Base-by-base conservation (phyloP, 2,797 vertebrate genomes). In the Mastacembelus armatus region DNA sequence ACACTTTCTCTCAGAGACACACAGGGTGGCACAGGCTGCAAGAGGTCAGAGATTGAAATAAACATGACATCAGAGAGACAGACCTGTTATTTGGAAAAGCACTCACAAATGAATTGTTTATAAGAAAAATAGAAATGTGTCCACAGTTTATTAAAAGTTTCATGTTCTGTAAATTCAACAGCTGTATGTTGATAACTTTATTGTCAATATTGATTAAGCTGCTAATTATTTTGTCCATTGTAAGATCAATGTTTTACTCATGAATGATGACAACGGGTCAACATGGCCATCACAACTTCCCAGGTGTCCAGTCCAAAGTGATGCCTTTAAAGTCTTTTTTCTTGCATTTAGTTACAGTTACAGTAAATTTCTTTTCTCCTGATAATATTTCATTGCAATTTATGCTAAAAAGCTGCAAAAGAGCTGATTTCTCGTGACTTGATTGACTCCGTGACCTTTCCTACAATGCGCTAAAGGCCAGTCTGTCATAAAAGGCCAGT, bases 1-100 rank as follows among this genome's bases (percentile, higher is more conserved):
- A 96, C 96, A 40, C 97, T 98, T 91, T 98, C 97, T 75, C 90
- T 92, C 64, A 97, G 93, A 80, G 96, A 95, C 77, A 94, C 94
- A 71, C 96, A 95, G 52, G 98, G 97, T 8, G 95, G 94, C 83
- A 98, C 94, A 0, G 98, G 97, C 97, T 98, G 91, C 58, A 62
- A 26, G 38, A 49, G 6, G 58, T 29, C 35, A 42, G 39, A 42
- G 18, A 21, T 39, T 42, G 9, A 42, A 5, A 7, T n/a, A 19
- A 39, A 4, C 19, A n/a, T 42, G 18, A 40, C n/a, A 40, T 40
- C 15, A 40, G n/a, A 18, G 38, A 39, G 16, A n/a, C 39, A 14
- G 15, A 36, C n/a, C n/a, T n/a, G n/a, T n/a, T n/a, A n/a, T n/a
- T n/a, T n/a, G n/a, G n/a, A n/a, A n/a, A n/a, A n/a, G n/a, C n/a